These are phyloP conservation scores for Globia sparganii DNA, from an alignment of 2,888 invertebrate species.

Conservation along the genomic window DNA sequence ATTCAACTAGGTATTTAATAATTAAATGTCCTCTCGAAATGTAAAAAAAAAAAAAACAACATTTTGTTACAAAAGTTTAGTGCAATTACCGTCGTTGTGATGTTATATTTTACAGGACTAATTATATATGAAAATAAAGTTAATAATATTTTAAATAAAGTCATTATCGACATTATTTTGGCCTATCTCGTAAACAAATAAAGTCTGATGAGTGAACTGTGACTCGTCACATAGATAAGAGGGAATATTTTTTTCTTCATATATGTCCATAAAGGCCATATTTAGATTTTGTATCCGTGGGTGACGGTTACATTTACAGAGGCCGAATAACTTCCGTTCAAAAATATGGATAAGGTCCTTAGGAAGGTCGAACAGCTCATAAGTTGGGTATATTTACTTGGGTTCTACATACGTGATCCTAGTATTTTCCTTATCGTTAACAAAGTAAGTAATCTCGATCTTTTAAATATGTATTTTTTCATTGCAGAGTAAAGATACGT, in stretches of 20 bases:
- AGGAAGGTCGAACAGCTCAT: background rate
- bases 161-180: background rate
- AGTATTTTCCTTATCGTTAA: background rate
- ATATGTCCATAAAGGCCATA: conserved; percentile 6
- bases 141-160: background rate
- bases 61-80: background rate
- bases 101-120: background rate
- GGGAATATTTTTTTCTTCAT: conserved; percentile 23
- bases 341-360: conserved; percentile 41
- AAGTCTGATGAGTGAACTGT: background rate
- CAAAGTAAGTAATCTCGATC: background rate
- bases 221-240: conserved; percentile 4
- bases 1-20: background rate
- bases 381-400: conserved; percentile 20
- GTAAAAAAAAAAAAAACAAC: background rate
- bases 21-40: background rate
- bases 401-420: background rate
- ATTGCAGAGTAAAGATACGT: background rate
- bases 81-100: background rate
- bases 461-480: background rate
- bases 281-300: conserved; percentile 29
- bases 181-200: background rate
- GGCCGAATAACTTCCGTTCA: conserved; percentile 25
- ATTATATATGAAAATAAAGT: background rate
- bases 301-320: conserved; percentile 21